Percentiles rank a stretch among this genome's conserved stretches.
phyloP scores from a whole-genome alignment of 2,888 invertebrate genomes.

The Brachyopa scutellaris region DNA sequence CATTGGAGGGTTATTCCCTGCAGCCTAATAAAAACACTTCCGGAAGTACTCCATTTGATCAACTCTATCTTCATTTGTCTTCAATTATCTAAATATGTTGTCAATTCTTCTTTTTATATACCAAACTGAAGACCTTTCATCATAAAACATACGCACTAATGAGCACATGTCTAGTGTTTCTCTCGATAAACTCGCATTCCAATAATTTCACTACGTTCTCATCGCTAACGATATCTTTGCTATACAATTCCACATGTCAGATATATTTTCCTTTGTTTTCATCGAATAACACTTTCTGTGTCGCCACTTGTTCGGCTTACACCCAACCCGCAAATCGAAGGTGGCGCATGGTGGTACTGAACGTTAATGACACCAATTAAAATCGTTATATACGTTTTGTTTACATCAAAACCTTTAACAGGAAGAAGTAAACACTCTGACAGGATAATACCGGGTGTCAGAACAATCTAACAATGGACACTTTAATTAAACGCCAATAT shows the following conservation, averaged over 20 bases:
- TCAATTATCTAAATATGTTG: not conserved
- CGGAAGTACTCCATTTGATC: too few species aligned
- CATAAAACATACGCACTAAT: not conserved
- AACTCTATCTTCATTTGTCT: not conserved
- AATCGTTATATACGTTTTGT: too few species aligned
- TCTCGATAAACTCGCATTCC: too few species aligned
- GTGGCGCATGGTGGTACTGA: constrained; percentile 23
- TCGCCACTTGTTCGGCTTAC: not conserved
- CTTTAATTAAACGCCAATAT: constrained; percentile 18
- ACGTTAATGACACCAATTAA: constrained; percentile 36
- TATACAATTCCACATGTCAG: constrained; percentile 19
- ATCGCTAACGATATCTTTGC: constrained; percentile 2
- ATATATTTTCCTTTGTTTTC: not conserved
- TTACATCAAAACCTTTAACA: constrained; percentile 10
- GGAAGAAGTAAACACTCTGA: not conserved
- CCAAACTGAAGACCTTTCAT: not conserved
- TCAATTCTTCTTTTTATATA: not conserved
- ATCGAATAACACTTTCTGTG: not conserved
- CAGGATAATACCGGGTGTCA: constrained; percentile 8
- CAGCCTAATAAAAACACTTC: too few species aligned
- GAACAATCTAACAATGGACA: not conserved
- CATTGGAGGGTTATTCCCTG: too few species aligned
- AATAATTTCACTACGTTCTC: too few species aligned
- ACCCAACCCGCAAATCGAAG: not conserved
- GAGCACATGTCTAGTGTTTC: constrained; percentile 8